Evolutionary conservation across 2,888 invertebrate genomes (phyloP), one percentile per base, ranked within the genome.

Genomic region (Mimachlamys varia): DNA sequence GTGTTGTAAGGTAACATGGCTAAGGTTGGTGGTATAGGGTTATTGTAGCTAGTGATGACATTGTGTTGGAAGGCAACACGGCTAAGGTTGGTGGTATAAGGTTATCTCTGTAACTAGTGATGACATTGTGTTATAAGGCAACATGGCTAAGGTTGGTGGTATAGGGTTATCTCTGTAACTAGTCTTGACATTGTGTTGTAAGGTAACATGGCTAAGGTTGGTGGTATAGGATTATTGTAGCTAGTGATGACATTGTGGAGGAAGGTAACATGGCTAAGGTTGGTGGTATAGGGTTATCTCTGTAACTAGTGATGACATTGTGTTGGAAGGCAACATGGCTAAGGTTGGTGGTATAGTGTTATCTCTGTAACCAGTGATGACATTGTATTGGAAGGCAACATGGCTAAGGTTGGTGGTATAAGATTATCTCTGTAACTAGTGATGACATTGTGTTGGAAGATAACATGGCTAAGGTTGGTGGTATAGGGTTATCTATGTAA

Each of bases 261-360:
- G 92, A 92, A 89, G 96, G 95, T 55, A 95, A 94, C 89, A 90
- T 92, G 38, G 95, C 95, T 7, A 97, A 97, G 95, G 96, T 96
- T 91, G 53, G 89, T 90, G 4, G 22, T 58, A 19, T n/a, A 1
- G 15, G 58, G n/a, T 19, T 58, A n/a, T 7, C 22, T 53, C 53
- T 2, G 53, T 2, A 53, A 53, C 44, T 53, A 53, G 95, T 44
- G 55, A 92, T 15, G 93, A 94, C 37, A 93, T 96, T 53, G 96
- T 96, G 7, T 94, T 93, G 91, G 92, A 92, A 89, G 96, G 95
- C 58, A 95, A 94, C 89, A 90, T 92, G 38, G 95, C 95, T 7
- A 97, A 97, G 95, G 96, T 96, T 91, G 53, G 89, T 90, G 4
- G 22, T 58, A 19, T n/a, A 1, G 15, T 22, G n/a, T 19, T 58